phyloP scores from a whole-genome alignment of 2,888 invertebrate genomes.

The Omphaloscelis lunosa region DNA sequence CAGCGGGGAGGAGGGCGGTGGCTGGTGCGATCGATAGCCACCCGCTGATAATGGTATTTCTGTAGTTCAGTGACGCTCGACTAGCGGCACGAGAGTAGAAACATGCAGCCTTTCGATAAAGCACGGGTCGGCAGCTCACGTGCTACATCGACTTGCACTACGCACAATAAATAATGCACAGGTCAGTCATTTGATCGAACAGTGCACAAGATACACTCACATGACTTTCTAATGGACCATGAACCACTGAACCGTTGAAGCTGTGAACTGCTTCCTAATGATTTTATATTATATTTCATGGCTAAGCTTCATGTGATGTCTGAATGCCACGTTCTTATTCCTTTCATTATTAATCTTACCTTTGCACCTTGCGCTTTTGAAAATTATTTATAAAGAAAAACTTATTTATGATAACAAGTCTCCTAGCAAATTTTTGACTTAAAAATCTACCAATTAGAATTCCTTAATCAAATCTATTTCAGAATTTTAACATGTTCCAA shows the following conservation, averaged over 20 bases:
- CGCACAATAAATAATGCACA: conserved; percentile 73
- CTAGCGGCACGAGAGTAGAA: conserved; percentile 76
- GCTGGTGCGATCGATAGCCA: conserved; percentile 77
- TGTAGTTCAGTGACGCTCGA: conserved; percentile 83
- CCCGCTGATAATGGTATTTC: conserved; percentile 77
- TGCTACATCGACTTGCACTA: conserved; percentile 73
- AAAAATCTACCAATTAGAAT: conserved; percentile 1
- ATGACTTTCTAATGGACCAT: conserved; percentile 75
- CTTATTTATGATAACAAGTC: neutral
- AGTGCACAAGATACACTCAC: conserved; percentile 72
- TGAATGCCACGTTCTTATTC: neutral
- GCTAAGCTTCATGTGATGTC: neutral
- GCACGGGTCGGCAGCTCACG: conserved; percentile 85
- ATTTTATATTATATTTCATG: conserved; percentile 30
- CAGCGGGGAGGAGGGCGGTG: conserved; percentile 68
- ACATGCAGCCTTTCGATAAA: conserved; percentile 78
- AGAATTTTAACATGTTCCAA: conserved; percentile 13
- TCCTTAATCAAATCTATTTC: neutral
- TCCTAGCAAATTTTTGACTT: neutral
- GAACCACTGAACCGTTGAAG: conserved; percentile 55
- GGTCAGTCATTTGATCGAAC: conserved; percentile 80
- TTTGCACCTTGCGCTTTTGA: neutral
- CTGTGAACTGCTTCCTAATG: conserved; percentile 54
- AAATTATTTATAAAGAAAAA: neutral
- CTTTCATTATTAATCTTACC: neutral